These are phyloP conservation scores for Scrobipalpa atriplicella DNA, from an alignment of 2,888 invertebrate genomes.

Conservation along the genomic window DNA sequence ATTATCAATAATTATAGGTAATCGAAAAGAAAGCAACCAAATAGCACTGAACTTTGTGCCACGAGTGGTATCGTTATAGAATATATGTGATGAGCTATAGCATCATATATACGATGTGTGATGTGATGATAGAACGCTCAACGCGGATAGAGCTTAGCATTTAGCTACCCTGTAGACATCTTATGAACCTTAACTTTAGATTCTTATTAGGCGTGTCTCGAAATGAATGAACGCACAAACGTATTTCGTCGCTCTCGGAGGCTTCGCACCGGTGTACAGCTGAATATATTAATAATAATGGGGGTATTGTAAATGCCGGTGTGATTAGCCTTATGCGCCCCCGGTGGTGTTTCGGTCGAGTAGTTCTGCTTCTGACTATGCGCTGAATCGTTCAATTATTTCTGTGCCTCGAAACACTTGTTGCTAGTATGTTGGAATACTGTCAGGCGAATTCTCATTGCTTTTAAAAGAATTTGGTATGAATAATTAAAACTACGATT, in stretches of 20 bases:
- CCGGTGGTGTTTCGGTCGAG: slow-evolving; percentile 17
- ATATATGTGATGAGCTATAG: not conserved
- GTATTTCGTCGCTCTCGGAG: slow-evolving; percentile 25
- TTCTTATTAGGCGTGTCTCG: slow-evolving; percentile 50
- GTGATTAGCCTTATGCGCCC: not conserved
- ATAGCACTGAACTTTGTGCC: not conserved
- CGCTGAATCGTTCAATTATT: slow-evolving; percentile 56
- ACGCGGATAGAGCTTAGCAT: slow-evolving; percentile 52
- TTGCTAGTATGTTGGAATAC: slow-evolving; percentile 10
- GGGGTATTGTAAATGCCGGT: not conserved
- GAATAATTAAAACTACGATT: not conserved
- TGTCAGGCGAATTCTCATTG: not conserved
- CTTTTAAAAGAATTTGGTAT: not conserved
- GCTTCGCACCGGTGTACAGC: slow-evolving; percentile 2
- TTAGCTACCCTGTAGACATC: slow-evolving; percentile 53
- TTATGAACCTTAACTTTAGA: slow-evolving; percentile 51
- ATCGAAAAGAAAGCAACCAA: not conserved
- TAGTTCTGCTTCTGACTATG: slow-evolving; percentile 45
- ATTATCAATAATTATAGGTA: not conserved
- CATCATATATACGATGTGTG: not conserved
- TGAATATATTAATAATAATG: not conserved
- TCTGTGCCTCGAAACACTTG: slow-evolving; percentile 47
- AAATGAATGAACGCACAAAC: slow-evolving; percentile 61
- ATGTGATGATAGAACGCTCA: not conserved
- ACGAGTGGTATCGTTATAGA: not conserved